These are phyloP conservation scores for Drosophila repleta DNA, from an alignment of 1,140 invertebrate genomes.

Conservation along the genomic window DNA sequence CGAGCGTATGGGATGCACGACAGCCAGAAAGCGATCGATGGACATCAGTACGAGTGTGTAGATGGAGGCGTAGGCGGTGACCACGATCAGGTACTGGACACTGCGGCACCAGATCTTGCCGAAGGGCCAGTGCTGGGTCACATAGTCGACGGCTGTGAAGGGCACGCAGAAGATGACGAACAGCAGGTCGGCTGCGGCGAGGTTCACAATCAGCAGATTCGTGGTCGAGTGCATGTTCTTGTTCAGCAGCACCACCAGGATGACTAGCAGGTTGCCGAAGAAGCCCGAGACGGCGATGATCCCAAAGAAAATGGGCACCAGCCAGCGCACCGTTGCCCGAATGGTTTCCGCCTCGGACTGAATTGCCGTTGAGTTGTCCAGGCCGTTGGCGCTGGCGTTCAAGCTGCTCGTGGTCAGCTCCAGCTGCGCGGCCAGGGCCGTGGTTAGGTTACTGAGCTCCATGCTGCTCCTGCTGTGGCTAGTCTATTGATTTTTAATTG, in stretches of 20 bases:
- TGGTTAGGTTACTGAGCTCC: conserved; percentile 21
- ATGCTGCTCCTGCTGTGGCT: neutral
- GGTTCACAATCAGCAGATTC: conserved; percentile 95
- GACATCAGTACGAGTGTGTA: conserved; percentile 99
- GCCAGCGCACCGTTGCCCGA: conserved; percentile 46
- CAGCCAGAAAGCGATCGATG: conserved; percentile 96
- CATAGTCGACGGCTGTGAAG: conserved; percentile 94
- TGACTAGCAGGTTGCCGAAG: conserved; percentile 94
- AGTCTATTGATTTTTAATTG: conserved; percentile 37
- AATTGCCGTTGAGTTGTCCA: neutral
- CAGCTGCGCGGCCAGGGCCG: conserved; percentile 5
- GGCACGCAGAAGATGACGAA: conserved; percentile 98
- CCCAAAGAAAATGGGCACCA: conserved; percentile 94
- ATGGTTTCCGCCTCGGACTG: conserved; percentile 50
- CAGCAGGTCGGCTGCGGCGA: conserved; percentile 94
- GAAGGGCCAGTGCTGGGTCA: conserved; percentile 94
- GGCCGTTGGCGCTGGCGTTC: conserved; percentile 4
- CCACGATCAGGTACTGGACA: conserved; percentile 90
- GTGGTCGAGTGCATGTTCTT: conserved; percentile 96
- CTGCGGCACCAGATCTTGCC: conserved; percentile 95
- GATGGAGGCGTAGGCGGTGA: conserved; percentile 96
- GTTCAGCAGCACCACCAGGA: conserved; percentile 92
- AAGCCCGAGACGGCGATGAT: conserved; percentile 94
- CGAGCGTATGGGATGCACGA: conserved; percentile 96
- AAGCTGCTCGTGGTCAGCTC: neutral